These are phyloP conservation scores for Thysanoteuthis rhombus DNA, from an alignment of 2,888 invertebrate species.

Conservation along the genomic window DNA sequence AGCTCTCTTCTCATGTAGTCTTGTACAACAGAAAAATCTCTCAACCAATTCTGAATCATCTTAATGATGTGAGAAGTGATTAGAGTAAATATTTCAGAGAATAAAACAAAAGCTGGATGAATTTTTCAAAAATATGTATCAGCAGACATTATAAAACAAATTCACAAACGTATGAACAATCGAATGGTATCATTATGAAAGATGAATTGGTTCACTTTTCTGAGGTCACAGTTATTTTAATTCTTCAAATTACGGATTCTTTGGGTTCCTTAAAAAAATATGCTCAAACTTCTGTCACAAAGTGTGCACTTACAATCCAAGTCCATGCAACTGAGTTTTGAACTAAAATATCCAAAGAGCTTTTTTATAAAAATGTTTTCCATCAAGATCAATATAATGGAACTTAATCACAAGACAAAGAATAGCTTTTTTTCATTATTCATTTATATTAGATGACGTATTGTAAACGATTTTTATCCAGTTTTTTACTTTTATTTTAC, in stretches of 20 bases:
- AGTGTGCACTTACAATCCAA: too few relatives aligned
- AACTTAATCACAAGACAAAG: too few relatives aligned
- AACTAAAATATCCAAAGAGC: too few relatives aligned
- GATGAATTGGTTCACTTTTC: not conserved
- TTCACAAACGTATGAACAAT: not conserved
- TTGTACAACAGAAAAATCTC: not conserved
- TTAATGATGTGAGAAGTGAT: not conserved
- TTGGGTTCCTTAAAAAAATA: not conserved
- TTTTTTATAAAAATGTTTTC: too few relatives aligned
- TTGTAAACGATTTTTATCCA: too few relatives aligned
- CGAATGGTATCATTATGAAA: not conserved
- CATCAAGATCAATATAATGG: too few relatives aligned
- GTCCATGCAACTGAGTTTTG: too few relatives aligned
- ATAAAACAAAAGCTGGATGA: too few relatives aligned
- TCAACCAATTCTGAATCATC: not conserved
- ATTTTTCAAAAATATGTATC: not conserved
- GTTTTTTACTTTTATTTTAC: too few relatives aligned
- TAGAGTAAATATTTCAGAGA: not conserved
- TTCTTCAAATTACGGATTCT: not conserved
- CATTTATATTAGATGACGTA: too few relatives aligned
- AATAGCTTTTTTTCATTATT: too few relatives aligned
- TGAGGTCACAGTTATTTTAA: not conserved
- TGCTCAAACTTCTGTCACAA: too few relatives aligned
- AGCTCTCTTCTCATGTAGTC: not conserved
- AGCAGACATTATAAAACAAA: not conserved